A percentile compares a stretch with the other conserved stretches of the same genome.
These are phyloP conservation scores for Nasonovia ribisnigri DNA, from an alignment of 2,888 invertebrate genomes.

Conservation along the genomic window DNA sequence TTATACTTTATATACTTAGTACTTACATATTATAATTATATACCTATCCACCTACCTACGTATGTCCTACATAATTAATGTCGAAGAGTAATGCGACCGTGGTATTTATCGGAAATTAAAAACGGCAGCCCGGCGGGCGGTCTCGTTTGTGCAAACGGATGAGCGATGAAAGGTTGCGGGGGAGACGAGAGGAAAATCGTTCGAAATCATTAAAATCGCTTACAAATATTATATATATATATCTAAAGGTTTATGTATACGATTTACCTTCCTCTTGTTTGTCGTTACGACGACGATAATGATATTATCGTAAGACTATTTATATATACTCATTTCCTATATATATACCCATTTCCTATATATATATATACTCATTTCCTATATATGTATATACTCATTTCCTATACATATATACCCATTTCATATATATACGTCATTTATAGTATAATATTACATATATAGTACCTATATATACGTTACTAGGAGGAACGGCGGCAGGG, in stretches of 20 bases:
- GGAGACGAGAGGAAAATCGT: not conserved
- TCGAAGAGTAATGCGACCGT: not conserved
- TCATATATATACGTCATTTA: too few species aligned
- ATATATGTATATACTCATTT: too few species aligned
- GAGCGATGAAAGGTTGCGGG: not conserved
- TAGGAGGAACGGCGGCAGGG: not conserved
- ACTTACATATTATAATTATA: not conserved
- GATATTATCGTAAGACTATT: not conserved
- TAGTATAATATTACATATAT: not conserved
- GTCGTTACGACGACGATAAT: constrained; percentile 3
- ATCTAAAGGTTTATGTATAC: not conserved
- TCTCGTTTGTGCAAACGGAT: not conserved
- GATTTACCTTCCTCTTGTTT: not conserved
- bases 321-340: not conserved
- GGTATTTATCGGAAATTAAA: not conserved
- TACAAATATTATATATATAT: not conserved
- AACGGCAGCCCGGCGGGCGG: not conserved
- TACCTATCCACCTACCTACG: not conserved
- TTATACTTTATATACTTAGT: not conserved
- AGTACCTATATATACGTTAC: not conserved
- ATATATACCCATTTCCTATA: not conserved
- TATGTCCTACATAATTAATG: not conserved
- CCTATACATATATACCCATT: too few species aligned
- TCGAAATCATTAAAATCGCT: constrained; percentile 1
- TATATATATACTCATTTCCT: not conserved